These are phyloP conservation scores for Protonibea diacanthus DNA, from an alignment of 2,797 vertebrate genomes.

Conservation along the genomic window DNA sequence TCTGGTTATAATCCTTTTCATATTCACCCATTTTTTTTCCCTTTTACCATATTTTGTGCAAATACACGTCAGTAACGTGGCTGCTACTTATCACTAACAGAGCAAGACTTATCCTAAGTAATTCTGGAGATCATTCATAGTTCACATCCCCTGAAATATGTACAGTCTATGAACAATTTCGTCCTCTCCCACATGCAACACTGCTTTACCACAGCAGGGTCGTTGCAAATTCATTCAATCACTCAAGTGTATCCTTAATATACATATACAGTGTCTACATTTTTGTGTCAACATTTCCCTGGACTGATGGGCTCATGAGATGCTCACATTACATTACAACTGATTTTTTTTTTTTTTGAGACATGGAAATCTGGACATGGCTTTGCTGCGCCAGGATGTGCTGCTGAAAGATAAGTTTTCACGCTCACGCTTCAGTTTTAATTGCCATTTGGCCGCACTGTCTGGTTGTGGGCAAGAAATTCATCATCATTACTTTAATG, in stretches of 20 bases:
- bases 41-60: background rate
- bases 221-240: background rate
- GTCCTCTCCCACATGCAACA: slow-evolving; percentile 15
- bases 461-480: background rate
- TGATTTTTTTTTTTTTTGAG: background rate
- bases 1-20: background rate
- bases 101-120: slow-evolving; percentile 13
- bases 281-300: background rate
- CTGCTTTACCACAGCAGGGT: slow-evolving; percentile 4
- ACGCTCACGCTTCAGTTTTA: background rate
- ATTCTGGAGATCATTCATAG: slow-evolving; percentile 27
- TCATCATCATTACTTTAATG: background rate
- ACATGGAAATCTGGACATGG: background rate
- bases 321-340: background rate
- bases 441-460: background rate
- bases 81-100: background rate
- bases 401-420: background rate
- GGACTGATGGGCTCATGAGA: background rate
- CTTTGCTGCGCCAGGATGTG: background rate
- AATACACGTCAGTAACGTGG: background rate
- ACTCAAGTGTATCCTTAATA: background rate
- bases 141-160: slow-evolving; percentile 8
- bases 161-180: slow-evolving; percentile 7
- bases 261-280: background rate
- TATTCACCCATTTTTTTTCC: background rate